Base-by-base conservation (phyloP, 1,140 invertebrate genomes). In the Sycophila sp. region DNA sequence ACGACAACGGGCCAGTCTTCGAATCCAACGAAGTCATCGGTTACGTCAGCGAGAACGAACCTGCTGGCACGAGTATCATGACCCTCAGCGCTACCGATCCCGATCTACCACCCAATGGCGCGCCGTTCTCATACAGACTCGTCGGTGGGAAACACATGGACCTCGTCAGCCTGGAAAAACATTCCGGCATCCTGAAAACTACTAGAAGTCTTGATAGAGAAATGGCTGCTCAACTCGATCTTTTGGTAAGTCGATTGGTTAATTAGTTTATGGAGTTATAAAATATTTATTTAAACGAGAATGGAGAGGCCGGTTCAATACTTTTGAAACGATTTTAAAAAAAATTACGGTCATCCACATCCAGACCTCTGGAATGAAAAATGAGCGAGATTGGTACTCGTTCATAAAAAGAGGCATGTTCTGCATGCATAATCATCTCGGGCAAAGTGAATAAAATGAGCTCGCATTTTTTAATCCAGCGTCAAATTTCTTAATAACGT, bases 1-100 rank as follows among this genome's bases (percentile, higher is more conserved):
- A 98, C 82, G 97, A 99, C 75, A 98, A 98, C 81, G 94, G 93
- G 0, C 97, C 97, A 0, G 82, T 91, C 5, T 96, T 99, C 77
- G 91, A 93, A 62, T 83, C 91, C 0, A 84, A 89, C 0, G 89
- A 91, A 38, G 87, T 92, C 10, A 84, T 91, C 30, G 96, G 94
- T 0, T 91, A 92, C 73, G 90, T 98, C 0, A 89, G 89, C 40
- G 97, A 99, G 87, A 97, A 98, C 80, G 94, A 96, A 84, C 93
- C 94, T 0, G 88, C 92, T 3, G 93, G 92, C 66, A 94, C 94
- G 0, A 93, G 90, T 68, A 91, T 98, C 0, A 94, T 96, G 89
- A 93, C 91, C 0, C 81, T 99, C 6, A 89, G 89, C 36, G 96
- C 96, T 0, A 93, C 87, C 32, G 97, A 99, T 89, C 91, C 92